phyloP scores from a whole-genome alignment of 2,888 invertebrate genomes.

The Philereme transversata region DNA sequence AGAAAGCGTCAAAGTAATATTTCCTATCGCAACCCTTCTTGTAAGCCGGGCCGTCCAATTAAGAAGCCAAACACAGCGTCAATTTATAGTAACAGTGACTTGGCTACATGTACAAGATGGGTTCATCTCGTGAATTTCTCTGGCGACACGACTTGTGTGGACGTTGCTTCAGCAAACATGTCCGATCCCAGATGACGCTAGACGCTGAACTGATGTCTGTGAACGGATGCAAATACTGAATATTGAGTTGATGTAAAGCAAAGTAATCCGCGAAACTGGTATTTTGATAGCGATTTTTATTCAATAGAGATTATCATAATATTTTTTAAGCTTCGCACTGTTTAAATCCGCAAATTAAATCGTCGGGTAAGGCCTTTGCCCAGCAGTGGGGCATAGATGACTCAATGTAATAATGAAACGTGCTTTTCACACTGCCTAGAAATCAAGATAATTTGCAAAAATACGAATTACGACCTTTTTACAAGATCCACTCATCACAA shows the following conservation, averaged over 20 bases:
- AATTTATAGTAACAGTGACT: slow-evolving; percentile 77
- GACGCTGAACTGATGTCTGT: slow-evolving; percentile 61
- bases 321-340: no score
- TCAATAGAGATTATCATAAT: no score
- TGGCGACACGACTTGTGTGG: slow-evolving; percentile 59
- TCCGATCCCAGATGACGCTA: slow-evolving; percentile 56
- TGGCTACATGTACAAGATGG: slow-evolving; percentile 56
- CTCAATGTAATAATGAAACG: no score
- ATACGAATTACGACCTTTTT: no score
- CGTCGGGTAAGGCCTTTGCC: no score
- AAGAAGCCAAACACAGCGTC: slow-evolving; percentile 65
- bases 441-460: no score
- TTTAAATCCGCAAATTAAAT: no score
- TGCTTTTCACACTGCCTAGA: no score
- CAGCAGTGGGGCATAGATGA: no score
- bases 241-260: slow-evolving; percentile 26
- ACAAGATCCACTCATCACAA: no score
- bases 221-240: slow-evolving; percentile 62
- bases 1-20: slow-evolving; percentile 26
- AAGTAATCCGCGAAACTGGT: no score
- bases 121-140: slow-evolving; percentile 70
- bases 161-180: slow-evolving; percentile 54
- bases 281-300: no score
- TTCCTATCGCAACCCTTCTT: slow-evolving; percentile 34
- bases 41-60: slow-evolving; percentile 58